Evolutionary conservation across 2,797 vertebrate genomes (phyloP), one percentile per base, ranked within the genome.

Genomic region (Syngnathus rostellatus): DNA sequence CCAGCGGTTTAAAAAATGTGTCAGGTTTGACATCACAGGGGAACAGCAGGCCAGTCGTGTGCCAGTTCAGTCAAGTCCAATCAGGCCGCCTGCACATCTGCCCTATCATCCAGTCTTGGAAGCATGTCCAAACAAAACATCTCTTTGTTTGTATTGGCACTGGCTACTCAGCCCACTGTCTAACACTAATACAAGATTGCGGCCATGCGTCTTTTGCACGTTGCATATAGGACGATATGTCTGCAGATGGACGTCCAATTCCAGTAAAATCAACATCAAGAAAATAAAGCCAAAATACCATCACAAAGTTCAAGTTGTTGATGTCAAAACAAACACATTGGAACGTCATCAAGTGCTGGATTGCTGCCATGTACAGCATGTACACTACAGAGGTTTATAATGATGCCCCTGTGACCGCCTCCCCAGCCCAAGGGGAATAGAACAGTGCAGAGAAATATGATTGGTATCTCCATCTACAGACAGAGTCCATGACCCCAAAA

Each of bases 381-480:
- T 62, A 74, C 76, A 83, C 75, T 62, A 53, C 16, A 48, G 72
- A 68, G 63, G 65, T 48, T 38, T 54, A 64, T 73, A 77, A 83
- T 83, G 80, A 79, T 62, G 64, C 82, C 55, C 31, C 55, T 11
- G 16, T 57, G 5, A 31, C 55, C 55, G 62, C 63, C 61, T 70
- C 79, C 80, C 69, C 68, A 25, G 68, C 79, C 81, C 68, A 71
- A 25, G 59, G 67, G 67, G 78, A 81, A 48, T 51, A 51, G 76
- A 66, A 82, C 74, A 57, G 8, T 68, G 68, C 62, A 17, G 55
- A 77, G 78, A 78, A 77, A 86, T 88, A 86, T 78, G 76, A 87
- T 71, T 46, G 69, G 74, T 87, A 89, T 90, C 83, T 93, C 90
- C 91, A 92, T 93, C 92, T 91, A 90, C 92, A 93, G 92, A 93